Percentiles rank a stretch among this genome's conserved stretches.
These are phyloP conservation scores for Anadara kagoshimensis DNA, from an alignment of 1,140 invertebrate genomes.

Conservation along the genomic window DNA sequence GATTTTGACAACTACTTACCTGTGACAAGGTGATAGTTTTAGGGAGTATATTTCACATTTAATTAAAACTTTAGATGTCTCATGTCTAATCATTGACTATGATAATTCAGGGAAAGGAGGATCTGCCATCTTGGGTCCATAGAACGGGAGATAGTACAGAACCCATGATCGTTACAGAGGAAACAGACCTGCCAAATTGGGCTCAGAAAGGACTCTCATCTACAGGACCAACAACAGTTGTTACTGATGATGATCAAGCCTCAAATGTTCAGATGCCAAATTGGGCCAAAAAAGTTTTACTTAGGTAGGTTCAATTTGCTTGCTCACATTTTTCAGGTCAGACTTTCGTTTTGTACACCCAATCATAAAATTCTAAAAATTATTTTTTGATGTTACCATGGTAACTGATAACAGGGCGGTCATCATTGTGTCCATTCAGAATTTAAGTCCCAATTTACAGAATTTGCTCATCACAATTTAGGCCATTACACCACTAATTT, in stretches of 20 bases:
- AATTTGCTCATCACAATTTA: too few species aligned
- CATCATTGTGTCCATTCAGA: too few species aligned
- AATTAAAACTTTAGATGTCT: too few species aligned
- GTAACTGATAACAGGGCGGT: too few species aligned
- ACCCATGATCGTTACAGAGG: slow-evolving; percentile 7
- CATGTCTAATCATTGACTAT: too few species aligned
- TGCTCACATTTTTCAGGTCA: background rate
- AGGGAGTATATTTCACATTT: too few species aligned
- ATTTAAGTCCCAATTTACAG: too few species aligned
- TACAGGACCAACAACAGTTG: slow-evolving; percentile 9
- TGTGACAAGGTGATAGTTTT: too few species aligned
- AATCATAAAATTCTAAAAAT: too few species aligned
- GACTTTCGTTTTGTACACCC: background rate
- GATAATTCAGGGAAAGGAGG: background rate
- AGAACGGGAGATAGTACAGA: background rate
- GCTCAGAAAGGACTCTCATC: slow-evolving; percentile 19
- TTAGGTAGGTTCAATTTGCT: background rate
- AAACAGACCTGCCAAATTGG: slow-evolving; percentile 42
- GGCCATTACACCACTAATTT: too few species aligned
- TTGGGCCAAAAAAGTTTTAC: slow-evolving; percentile 30
- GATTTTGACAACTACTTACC: too few species aligned
- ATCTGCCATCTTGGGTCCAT: slow-evolving; percentile 15
- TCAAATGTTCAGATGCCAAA: slow-evolving; percentile 25
- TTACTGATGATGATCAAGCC: background rate
- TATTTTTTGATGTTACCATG: too few species aligned